Evolutionary conservation across 2,797 vertebrate genomes (phyloP), one percentile per base, ranked within the genome.

Genomic region (Cyprinella venusta): DNA sequence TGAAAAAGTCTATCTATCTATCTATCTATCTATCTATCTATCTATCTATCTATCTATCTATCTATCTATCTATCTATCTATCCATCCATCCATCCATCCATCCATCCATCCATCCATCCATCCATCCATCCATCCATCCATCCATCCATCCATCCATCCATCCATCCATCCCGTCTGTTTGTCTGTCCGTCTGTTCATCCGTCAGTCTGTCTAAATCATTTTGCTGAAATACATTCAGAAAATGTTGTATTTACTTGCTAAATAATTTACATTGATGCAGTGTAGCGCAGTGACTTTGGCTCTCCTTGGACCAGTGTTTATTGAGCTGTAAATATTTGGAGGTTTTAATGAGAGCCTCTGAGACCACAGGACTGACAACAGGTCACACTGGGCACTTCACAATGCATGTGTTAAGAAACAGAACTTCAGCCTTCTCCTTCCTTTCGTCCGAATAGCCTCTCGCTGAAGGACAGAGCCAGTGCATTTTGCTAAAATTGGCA

Each of bases 271-370:
- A 82, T 75, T 75, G 70, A 64, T 26, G 4, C 0, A 18, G 42
- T 12, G 33, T 52, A 52, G 80, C 21, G 1, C n/a, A 1, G 10
- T 82, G 71, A 67, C 80, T 67, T 82, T 67, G 71, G 15, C 70
- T 76, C 7, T 67, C 71, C 71, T 82, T 76, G 70, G 59, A 15
- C 3, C 10, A 0, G 30, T 75, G 70, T 74, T 82, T 74, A 71
- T 82, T 56, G 59, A 76, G 71, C 45, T 76, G 71, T 67, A 76
- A 75, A 67, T 76, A 75, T 82, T 67, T 75, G 45, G 61, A 56
- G 26, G 79, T 65, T 76, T 82, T 82, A 82, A 82, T 82, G 71
- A 76, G 80, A 74, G 80, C 80, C 61, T 67, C 56, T 16, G 80
- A 75, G 61, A 36, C 71, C 61, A 75, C 71, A 42, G 18, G 61